A percentile compares a stretch with the other conserved stretches of the same genome.
phyloP scores from a whole-genome alignment of 1,140 invertebrate species.

The Apis laboriosa region DNA sequence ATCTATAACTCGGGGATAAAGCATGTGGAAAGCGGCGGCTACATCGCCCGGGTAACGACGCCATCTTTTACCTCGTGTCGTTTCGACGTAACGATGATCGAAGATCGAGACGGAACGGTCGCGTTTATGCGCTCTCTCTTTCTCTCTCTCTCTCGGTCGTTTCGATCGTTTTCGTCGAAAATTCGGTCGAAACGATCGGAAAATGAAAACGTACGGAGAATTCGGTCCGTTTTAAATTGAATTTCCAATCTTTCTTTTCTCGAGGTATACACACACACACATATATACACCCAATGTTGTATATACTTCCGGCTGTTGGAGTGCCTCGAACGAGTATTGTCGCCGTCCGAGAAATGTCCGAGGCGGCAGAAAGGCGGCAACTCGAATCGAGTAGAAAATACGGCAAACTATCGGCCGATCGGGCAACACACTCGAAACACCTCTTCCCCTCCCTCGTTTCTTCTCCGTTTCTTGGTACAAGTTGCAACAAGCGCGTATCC shows the following conservation, averaged over 20 bases:
- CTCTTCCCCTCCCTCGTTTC: not conserved
- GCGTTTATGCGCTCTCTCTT: not conserved
- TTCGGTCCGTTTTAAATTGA: too few species aligned
- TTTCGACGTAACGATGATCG: conserved; percentile 31
- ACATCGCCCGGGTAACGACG: conserved; percentile 11
- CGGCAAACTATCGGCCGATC: not conserved
- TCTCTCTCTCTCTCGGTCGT: not conserved
- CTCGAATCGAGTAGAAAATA: not conserved
- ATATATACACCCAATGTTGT: not conserved
- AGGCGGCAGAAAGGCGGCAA: not conserved
- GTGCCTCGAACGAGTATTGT: not conserved
- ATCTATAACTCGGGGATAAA: conserved; percentile 28
- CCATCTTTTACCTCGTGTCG: conserved; percentile 14
- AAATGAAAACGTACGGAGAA: too few species aligned
- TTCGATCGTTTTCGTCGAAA: not conserved
- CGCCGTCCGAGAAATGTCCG: not conserved
- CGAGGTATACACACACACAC: not conserved
- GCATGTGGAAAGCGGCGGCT: conserved; percentile 10
- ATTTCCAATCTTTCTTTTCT: not conserved
- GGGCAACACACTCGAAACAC: not conserved
- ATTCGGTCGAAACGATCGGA: too few species aligned
- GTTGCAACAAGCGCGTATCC: not conserved
- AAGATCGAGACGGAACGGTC: not conserved
- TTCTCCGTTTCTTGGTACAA: not conserved
- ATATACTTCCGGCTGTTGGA: not conserved